A percentile compares a stretch with the other conserved stretches of the same genome.
Conservation (phyloP, 2,797 vertebrate species). For the Dendrocincla tyrannina region DNA sequence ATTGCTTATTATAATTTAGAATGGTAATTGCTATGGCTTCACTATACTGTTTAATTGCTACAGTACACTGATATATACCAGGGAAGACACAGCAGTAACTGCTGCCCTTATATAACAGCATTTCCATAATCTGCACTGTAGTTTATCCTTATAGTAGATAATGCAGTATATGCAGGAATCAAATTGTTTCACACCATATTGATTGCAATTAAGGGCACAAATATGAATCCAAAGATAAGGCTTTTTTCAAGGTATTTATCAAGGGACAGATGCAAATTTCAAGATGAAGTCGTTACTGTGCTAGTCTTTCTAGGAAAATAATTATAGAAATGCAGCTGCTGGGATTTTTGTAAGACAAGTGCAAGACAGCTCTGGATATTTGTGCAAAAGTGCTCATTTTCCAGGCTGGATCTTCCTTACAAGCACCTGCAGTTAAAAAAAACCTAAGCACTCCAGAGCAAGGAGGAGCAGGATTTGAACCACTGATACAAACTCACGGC, state of each 20-base stretch:
- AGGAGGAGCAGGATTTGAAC: not conserved
- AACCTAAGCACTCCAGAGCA: not conserved
- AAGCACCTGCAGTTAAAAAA: not conserved
- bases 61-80: constrained; percentile 56
- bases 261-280: constrained; percentile 17
- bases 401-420: not conserved
- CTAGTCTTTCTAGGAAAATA: constrained; percentile 19
- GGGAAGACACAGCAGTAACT: constrained; percentile 30
- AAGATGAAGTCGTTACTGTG: not conserved
- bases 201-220: constrained; percentile 65
- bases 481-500: not conserved
- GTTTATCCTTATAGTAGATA: constrained; percentile 21
- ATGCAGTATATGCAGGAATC: not conserved
- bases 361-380: not conserved
- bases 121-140: constrained; percentile 45
- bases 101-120: not conserved
- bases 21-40: constrained; percentile 61
- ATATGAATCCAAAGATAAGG: constrained; percentile 39
- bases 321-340: not conserved
- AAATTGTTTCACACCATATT: constrained; percentile 57
- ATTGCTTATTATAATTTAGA: constrained; percentile 69
- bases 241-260: not conserved
- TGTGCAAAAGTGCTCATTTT: not conserved
- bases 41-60: constrained; percentile 45
- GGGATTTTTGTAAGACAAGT: not conserved